Base-by-base conservation (phyloP, 2,888 invertebrate species). In the Argyresthia goedartella region DNA sequence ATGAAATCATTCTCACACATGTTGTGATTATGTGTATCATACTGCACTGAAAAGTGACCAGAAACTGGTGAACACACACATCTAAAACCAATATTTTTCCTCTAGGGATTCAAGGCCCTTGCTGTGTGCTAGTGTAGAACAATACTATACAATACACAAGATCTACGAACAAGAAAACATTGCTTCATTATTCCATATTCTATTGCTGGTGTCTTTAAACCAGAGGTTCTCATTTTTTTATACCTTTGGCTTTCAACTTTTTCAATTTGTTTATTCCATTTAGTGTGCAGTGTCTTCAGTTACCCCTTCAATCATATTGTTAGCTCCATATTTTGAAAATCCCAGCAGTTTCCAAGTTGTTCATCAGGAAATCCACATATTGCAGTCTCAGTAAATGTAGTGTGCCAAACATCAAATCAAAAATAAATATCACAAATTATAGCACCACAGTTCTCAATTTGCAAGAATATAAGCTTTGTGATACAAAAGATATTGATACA, bases 41-140 rank as follows among this genome's bases (percentile, higher is more conserved):
- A 71, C 66, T 69, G 64, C 76, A 82, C 82, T 82, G 81, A 82
- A 84, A 84, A 76, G 79, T 77, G 80, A 82, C 74, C 72, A 78
- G 70, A 81, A 76, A 78, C 76, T 70, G 69, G 80, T 81, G 79
- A 77, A 73, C 76, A 73, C 67, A 74, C 64, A 63, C 59, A 71
- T 70, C 67, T 70, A 70, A 55, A 43, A 45, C 15, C 61, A 25
- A 25, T 25, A 25, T 25, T 25, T 61, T 54, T 52, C 60, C 61
- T 59, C 41, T 15, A 35, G 8, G 7, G 14, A 10, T 34, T 41
- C 13, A 16, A 8, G n/a, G 15, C 41, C 11, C 36, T 41, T 15
- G 49, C 36, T 15, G 13, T 14, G 39, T 39, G 39, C 10, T 14
- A 49, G 35, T 25, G 39, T 49, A 25, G 16, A 16, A 15, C 13